Conservation (phyloP, 2,888 invertebrate species). For the Ophion ventricosus region DNA sequence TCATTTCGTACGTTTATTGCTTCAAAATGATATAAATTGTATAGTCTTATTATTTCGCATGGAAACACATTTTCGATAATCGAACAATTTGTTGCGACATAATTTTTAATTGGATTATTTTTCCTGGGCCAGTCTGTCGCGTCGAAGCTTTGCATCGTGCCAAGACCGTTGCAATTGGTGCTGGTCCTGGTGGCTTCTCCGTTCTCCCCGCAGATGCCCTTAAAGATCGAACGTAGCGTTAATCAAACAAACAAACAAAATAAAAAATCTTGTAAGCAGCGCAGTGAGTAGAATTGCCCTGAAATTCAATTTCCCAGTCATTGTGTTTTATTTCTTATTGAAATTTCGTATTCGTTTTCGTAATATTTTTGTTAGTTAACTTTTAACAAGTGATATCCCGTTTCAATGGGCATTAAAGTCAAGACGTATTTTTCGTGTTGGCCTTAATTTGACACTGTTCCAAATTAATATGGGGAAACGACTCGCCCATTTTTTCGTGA, state of each 20-base stretch:
- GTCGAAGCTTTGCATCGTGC: constrained; percentile 78
- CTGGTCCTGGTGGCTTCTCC: constrained; percentile 77
- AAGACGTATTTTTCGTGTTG: too few species aligned
- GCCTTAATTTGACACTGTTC: too few species aligned
- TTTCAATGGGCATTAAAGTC: too few species aligned
- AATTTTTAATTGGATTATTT: constrained; percentile 70
- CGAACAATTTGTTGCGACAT: constrained; percentile 1
- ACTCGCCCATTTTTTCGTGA: not conserved
- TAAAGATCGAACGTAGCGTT: constrained; percentile 77
- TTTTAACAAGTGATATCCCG: constrained; percentile 41
- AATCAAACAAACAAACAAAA: constrained; percentile 16
- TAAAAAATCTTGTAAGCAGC: constrained; percentile 68
- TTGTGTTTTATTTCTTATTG: constrained; percentile 48
- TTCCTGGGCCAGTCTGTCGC: constrained; percentile 78
- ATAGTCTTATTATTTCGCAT: not conserved
- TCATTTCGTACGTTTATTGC: too few species aligned
- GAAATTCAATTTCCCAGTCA: constrained; percentile 45
- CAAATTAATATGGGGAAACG: too few species aligned
- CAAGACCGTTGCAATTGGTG: constrained; percentile 78
- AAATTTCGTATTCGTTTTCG: constrained; percentile 26
- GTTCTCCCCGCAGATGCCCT: constrained; percentile 76
- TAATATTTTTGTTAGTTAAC: constrained; percentile 26
- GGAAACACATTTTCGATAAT: constrained; percentile 18
- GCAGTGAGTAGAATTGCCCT: constrained; percentile 77
- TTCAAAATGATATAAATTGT: too few species aligned